phyloP scores from a whole-genome alignment of 1,140 invertebrate genomes.

The Saccostrea echinata region DNA sequence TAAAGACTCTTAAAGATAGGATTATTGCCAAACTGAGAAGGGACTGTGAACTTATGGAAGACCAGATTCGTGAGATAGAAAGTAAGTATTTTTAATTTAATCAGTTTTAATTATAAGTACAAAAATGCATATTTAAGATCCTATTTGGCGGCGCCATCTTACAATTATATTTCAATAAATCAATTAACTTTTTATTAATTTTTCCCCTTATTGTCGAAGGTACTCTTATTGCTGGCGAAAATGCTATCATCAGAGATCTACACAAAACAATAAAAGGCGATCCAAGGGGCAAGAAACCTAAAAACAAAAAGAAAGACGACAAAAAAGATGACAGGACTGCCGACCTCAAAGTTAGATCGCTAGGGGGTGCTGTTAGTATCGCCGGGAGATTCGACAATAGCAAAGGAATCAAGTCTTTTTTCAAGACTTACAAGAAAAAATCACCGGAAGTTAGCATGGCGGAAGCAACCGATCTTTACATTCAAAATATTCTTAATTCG shows the following conservation, averaged over 20 bases:
- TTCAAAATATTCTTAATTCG: slow-evolving; percentile 59
- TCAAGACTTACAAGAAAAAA: slow-evolving; percentile 61
- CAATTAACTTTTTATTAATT: no score
- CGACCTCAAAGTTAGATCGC: slow-evolving; percentile 55
- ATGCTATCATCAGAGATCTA: slow-evolving; percentile 63
- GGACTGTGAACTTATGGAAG: slow-evolving; percentile 70
- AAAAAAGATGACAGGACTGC: slow-evolving; percentile 55
- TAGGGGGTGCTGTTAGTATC: slow-evolving; percentile 64
- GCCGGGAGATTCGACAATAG: slow-evolving; percentile 49
- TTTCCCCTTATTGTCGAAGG: background rate
- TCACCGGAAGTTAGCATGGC: slow-evolving; percentile 59
- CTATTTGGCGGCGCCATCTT: no score
- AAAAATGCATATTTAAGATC: no score
- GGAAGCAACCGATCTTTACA: slow-evolving; percentile 59
- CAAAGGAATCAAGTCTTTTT: slow-evolving; percentile 57
- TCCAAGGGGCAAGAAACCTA: slow-evolving; percentile 63
- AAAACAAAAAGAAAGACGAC: slow-evolving; percentile 60
- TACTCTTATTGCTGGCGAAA: slow-evolving; percentile 45
- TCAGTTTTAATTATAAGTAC: background rate
- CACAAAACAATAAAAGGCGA: slow-evolving; percentile 69
- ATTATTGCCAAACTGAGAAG: slow-evolving; percentile 67
- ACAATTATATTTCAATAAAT: no score
- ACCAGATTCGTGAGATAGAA: slow-evolving; percentile 70
- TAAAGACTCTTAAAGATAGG: slow-evolving; percentile 62
- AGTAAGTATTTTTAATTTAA: slow-evolving; percentile 48